Conservation (phyloP, 2,113 vertebrate genomes). For the Chloroceryle aenea region DNA sequence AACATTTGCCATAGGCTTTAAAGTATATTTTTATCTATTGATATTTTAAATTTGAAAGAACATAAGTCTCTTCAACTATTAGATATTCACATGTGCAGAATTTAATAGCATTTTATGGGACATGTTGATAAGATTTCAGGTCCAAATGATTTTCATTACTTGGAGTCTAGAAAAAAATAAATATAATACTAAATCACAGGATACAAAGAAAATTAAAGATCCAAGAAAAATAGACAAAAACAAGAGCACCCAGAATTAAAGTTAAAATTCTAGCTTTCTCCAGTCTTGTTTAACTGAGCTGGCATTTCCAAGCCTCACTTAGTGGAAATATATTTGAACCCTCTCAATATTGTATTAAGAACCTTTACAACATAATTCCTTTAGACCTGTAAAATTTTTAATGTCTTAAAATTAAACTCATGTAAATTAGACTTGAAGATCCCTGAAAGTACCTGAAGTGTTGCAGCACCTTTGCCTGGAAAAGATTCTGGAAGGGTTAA, state of each 20-base stretch:
- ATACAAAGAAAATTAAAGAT: not conserved
- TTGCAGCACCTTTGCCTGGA: not conserved
- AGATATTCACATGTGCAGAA: not conserved
- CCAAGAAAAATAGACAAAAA: not conserved
- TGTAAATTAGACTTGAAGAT: not conserved
- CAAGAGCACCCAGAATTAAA: not conserved
- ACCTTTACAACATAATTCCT: not conserved
- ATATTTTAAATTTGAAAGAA: not conserved
- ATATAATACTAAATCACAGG: not conserved
- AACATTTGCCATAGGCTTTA: not conserved
- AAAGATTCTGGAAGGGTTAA: slow-evolving; percentile 13
- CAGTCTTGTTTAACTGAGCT: not conserved
- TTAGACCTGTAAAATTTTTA: slow-evolving; percentile 9
- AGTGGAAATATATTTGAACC: slow-evolving; percentile 19
- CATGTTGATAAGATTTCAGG: not conserved
- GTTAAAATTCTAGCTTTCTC: not conserved
- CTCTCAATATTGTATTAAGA: not conserved
- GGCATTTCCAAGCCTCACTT: not conserved
- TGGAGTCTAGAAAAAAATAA: not conserved
- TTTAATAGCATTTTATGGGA: not conserved
- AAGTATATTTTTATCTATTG: not conserved
- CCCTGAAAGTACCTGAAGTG: not conserved
- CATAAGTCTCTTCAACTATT: not conserved
- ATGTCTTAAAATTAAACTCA: not conserved
- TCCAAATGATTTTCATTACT: not conserved